phyloP scores from a whole-genome alignment of 2,888 invertebrate species.

The Papilio demoleus region DNA sequence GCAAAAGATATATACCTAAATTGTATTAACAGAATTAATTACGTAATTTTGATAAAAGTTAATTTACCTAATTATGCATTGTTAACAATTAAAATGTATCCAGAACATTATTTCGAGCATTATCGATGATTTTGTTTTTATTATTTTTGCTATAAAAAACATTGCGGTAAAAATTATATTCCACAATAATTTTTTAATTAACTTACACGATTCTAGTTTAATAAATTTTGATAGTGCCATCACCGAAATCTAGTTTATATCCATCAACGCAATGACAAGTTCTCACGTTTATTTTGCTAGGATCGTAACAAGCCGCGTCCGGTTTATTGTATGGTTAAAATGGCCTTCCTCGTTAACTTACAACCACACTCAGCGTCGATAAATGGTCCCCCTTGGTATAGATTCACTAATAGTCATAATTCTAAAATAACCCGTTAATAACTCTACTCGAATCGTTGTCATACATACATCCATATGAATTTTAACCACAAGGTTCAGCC shows the following conservation, averaged over 20 bases:
- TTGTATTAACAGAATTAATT: background rate
- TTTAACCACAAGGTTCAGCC: too few relatives aligned
- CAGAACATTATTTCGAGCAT: background rate
- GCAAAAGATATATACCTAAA: background rate
- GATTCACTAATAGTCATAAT: too few relatives aligned
- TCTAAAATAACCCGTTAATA: too few relatives aligned
- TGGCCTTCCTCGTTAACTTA: background rate
- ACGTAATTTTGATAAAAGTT: slow-evolving; percentile 6
- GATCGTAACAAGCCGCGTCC: slow-evolving; percentile 1
- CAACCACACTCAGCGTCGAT: background rate
- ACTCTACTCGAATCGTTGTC: too few relatives aligned
- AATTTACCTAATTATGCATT: background rate
- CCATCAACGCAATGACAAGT: background rate
- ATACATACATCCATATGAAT: too few relatives aligned
- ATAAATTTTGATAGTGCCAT: background rate
- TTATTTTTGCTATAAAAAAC: background rate
- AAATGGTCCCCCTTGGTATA: background rate
- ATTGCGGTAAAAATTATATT: background rate
- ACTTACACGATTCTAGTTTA: background rate
- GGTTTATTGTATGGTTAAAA: background rate
- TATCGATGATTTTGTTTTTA: too few relatives aligned
- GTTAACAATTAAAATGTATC: background rate
- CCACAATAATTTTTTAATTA: too few relatives aligned
- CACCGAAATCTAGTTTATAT: too few relatives aligned
- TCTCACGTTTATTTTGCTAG: background rate